A percentile compares a stretch with the other conserved stretches of the same genome.
Evolutionary conservation across 2,797 vertebrate species (phyloP).

Genomic region (Peromyscus attwateri): DNA sequence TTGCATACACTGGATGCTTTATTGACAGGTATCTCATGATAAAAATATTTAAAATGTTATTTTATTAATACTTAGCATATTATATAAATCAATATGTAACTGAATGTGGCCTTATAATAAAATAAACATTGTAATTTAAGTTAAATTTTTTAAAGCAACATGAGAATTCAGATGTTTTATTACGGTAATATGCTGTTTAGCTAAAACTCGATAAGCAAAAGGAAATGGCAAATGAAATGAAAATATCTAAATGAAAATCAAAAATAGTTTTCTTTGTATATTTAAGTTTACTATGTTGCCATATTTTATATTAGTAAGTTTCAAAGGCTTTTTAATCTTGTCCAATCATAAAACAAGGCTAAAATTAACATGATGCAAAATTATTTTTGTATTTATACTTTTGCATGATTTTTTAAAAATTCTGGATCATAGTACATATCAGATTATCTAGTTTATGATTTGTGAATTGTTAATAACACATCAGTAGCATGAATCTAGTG

Average conservation of each 20-base stretch:
- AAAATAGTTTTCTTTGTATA: neutral
- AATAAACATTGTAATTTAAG: slow-evolving; percentile 25
- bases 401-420: neutral
- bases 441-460: slow-evolving; percentile 1
- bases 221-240: neutral
- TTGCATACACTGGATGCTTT: neutral
- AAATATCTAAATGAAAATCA: neutral
- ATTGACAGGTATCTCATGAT: neutral
- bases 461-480: slow-evolving; percentile 37
- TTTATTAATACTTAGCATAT: neutral
- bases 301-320: slow-evolving; percentile 16
- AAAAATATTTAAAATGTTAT: slow-evolving; percentile 4
- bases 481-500: slow-evolving; percentile 40
- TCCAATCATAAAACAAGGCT: neutral
- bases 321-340: neutral
- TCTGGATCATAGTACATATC: neutral
- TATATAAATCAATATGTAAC: slow-evolving; percentile 6
- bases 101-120: slow-evolving; percentile 7
- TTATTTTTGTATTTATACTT: slow-evolving; percentile 19
- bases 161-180: neutral
- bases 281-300: neutral
- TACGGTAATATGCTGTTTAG: neutral
- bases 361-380: neutral
- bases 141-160: slow-evolving; percentile 53
- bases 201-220: slow-evolving; percentile 14